phyloP scores from a whole-genome alignment of 2,113 vertebrate genomes.

The Propithecus coquereli region DNA sequence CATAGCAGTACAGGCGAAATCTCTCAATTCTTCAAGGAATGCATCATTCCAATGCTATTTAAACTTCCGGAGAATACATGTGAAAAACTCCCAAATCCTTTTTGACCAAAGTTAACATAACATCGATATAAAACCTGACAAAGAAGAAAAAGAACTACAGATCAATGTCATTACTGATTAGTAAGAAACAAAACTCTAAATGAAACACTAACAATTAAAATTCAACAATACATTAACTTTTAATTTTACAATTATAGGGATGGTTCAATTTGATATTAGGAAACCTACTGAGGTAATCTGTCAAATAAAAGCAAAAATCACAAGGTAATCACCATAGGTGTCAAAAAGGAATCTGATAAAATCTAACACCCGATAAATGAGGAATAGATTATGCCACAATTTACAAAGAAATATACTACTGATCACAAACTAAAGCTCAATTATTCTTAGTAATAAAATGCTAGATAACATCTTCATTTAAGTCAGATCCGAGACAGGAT shows the following conservation, averaged over 20 bases:
- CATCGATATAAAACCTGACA: not conserved
- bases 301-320: not conserved
- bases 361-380: not conserved
- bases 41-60: not conserved
- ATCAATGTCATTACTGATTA: not conserved
- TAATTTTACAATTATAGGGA: not conserved
- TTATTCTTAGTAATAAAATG: conserved; percentile 8
- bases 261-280: not conserved
- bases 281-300: not conserved
- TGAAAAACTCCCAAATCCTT: not conserved
- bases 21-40: not conserved
- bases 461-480: not conserved
- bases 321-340: not conserved
- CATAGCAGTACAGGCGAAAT: not conserved
- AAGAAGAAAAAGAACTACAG: not conserved
- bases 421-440: conserved; percentile 23
- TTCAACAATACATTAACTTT: conserved; percentile 9
- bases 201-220: conserved; percentile 30
- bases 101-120: not conserved
- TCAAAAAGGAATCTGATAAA: not conserved
- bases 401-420: conserved; percentile 6
- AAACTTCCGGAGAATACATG: not conserved
- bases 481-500: not conserved
- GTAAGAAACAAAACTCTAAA: conserved; percentile 40
- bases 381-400: not conserved